phyloP scores from a whole-genome alignment of 2,797 vertebrate species.

The Hoplostethus atlanticus region DNA sequence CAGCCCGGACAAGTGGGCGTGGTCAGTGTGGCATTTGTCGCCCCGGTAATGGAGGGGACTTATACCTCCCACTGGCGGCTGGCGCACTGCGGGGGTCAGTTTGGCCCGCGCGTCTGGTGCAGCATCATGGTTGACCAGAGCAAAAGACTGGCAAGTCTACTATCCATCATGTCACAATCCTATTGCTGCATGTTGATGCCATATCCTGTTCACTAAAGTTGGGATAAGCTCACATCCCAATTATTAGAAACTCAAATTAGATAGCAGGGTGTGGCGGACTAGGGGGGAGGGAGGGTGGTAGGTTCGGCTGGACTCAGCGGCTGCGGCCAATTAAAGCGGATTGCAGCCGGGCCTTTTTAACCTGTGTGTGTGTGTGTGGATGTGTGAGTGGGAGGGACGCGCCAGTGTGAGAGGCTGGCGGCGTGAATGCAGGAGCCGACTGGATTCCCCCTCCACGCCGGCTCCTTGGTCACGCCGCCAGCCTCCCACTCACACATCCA shows the following conservation, averaged over 20 bases:
- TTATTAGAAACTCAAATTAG: background rate
- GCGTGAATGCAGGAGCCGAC: no score
- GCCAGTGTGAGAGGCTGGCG: no score
- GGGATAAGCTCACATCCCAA: background rate
- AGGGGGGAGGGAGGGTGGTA: no score
- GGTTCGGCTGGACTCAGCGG: no score
- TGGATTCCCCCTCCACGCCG: no score
- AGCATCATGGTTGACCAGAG: constrained; percentile 94
- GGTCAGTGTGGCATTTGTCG: constrained; percentile 95
- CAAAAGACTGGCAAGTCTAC: constrained; percentile 86
- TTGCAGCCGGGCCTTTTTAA: no score
- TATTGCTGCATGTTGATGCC: background rate
- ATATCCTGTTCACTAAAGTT: background rate
- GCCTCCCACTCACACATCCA: no score
- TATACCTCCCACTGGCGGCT: constrained; percentile 99
- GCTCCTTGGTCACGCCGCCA: no score
- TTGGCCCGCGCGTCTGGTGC: constrained; percentile 98
- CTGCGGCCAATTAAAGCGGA: no score
- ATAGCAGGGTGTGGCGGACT: no score
- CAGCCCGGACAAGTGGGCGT: constrained; percentile 93
- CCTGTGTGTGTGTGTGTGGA: no score
- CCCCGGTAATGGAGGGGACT: constrained; percentile 93
- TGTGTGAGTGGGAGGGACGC: no score
- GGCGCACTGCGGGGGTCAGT: constrained; percentile 95
- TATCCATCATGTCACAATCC: constrained; percentile 17